These are phyloP conservation scores for Rhadinocentrus ornatus DNA, from an alignment of 2,797 vertebrate species.

Conservation along the genomic window DNA sequence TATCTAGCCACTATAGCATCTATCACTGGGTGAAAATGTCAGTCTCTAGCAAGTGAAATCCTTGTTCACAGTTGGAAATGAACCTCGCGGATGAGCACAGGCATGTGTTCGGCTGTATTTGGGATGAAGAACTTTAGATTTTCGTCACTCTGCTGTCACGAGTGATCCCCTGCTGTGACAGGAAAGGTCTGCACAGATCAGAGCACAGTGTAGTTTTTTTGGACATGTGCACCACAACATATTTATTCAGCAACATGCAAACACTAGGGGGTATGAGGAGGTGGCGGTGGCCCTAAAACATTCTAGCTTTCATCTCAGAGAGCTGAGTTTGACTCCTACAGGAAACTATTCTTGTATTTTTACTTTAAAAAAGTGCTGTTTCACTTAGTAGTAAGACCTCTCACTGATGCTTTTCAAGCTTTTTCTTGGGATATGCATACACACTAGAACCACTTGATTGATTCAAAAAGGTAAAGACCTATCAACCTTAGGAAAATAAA, in stretches of 20 bases:
- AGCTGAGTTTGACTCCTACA: not conserved
- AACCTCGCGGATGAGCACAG: not conserved
- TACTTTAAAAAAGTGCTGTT: not conserved
- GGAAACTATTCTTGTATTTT: not conserved
- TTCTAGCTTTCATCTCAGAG: not conserved
- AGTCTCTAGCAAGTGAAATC: not conserved
- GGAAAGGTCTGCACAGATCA: not conserved
- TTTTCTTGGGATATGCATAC: not conserved
- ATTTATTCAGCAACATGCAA: not conserved
- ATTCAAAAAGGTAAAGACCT: too few species aligned
- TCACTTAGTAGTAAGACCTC: not conserved
- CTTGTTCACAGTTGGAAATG: too few species aligned
- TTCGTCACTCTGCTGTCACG: not conserved
- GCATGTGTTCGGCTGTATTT: not conserved
- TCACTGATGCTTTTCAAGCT: not conserved
- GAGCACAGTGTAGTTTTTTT: not conserved
- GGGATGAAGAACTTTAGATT: not conserved
- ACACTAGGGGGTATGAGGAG: not conserved
- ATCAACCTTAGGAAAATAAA: too few species aligned
- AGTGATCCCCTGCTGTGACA: not conserved
- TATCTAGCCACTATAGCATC: not conserved
- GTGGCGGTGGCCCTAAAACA: not conserved
- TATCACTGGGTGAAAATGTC: not conserved
- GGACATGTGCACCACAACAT: not conserved
- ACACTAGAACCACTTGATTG: not conserved